These are phyloP conservation scores for Takifugu bimaculatus DNA, from an alignment of 2,113 vertebrate species.

Conservation along the genomic window DNA sequence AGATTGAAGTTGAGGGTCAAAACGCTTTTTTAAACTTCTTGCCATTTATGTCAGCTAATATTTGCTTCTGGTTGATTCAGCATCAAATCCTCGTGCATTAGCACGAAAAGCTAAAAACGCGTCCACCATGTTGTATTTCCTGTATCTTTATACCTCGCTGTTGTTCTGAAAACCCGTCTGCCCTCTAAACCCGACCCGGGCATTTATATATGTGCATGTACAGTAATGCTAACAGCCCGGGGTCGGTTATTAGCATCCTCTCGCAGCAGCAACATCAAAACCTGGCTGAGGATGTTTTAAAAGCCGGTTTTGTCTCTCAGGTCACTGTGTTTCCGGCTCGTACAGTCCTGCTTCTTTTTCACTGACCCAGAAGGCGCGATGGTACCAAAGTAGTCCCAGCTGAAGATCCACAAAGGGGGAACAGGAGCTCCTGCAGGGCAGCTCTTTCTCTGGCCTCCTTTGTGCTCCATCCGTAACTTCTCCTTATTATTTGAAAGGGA, in stretches of 20 bases:
- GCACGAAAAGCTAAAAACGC: no score
- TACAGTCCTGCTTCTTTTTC: slow-evolving; percentile 16
- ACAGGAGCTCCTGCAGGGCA: slow-evolving; percentile 54
- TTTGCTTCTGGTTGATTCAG: no score
- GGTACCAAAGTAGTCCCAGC: slow-evolving; percentile 58
- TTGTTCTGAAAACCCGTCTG: slow-evolving; percentile 44
- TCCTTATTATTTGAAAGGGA: slow-evolving; percentile 20
- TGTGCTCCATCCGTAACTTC: slow-evolving; percentile 26
- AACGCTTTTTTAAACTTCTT: no score
- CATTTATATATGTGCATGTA: neutral
- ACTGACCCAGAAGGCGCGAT: slow-evolving; percentile 37
- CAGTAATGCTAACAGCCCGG: neutral
- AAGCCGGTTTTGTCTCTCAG: neutral
- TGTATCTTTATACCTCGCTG: slow-evolving; percentile 50
- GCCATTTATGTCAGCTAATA: no score
- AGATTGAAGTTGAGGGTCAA: no score
- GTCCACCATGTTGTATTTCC: slow-evolving; percentile 26
- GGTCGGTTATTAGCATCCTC: neutral
- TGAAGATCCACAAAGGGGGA: slow-evolving; percentile 52
- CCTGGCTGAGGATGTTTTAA: neutral
- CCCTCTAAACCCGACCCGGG: no score
- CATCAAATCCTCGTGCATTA: no score
- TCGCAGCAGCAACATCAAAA: neutral
- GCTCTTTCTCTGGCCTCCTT: slow-evolving; percentile 24
- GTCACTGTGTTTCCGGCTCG: slow-evolving; percentile 1